Base-by-base conservation (phyloP, 2,888 invertebrate species). In the Oasisia sp. region DNA sequence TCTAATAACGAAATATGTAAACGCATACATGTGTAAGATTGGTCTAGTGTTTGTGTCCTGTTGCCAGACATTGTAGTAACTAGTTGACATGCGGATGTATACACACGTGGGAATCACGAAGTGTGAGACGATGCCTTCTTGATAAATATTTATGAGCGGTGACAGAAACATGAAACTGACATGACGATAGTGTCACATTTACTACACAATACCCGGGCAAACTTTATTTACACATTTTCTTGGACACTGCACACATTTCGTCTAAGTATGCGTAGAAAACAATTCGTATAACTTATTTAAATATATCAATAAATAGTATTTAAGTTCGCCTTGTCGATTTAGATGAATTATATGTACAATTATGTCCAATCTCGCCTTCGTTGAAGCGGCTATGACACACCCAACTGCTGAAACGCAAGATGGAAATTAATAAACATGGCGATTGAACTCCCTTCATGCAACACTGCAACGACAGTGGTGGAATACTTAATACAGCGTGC, bases 231-330 rank as follows among this genome's bases (percentile, higher is more conserved):
- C 74, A 74, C 74, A 74, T 74, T 74, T 74, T 74, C 27, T 2
- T 74, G 74, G 74, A 74, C 74, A 74, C 27, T 74, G 27, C 74
- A 74, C 74, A 74, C 74, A 74, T 27, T 74, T 3, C 5, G 74
- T 27, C 27, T n/a, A 74, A 19, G 27, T 74, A 74, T 74, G 74
- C 74, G 27, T 74, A 74, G 74, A 27, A 74, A 74, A 74, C 74
- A 74, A 1, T 74, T 74, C 74, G 74, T 74, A 74, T 74, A 74
- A 74, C 74, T 74, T 74, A 74, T 5, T 74, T 74, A 74, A 74
- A 74, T 74, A 74, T 74, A 74, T 74, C 74, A 74, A 74, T 74
- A 74, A 74, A 74, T 74, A 74, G 27, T 74, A 74, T 74, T 50
- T 50, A 0, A 5, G 50, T 50, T 50, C 14, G 50, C 50, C 50